These are phyloP conservation scores for Phocoena phocoena DNA, from an alignment of 2,113 vertebrate species.

Conservation along the genomic window DNA sequence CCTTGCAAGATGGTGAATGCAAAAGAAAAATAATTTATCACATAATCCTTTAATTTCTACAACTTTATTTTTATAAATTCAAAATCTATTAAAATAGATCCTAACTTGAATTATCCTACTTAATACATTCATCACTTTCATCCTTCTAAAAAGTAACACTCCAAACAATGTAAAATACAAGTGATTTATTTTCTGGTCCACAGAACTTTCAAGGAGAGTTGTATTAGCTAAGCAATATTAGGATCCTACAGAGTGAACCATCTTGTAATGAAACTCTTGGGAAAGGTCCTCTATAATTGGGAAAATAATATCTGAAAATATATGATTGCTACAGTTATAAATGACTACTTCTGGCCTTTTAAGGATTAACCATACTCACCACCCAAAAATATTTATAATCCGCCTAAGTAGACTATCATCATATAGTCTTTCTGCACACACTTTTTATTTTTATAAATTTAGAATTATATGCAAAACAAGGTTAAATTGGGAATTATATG, in stretches of 20 bases:
- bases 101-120: constrained; percentile 5
- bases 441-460: constrained; percentile 4
- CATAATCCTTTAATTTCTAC: background rate
- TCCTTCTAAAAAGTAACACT: background rate
- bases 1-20: background rate
- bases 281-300: background rate
- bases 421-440: background rate
- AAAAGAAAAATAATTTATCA: background rate
- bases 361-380: background rate
- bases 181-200: background rate
- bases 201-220: background rate
- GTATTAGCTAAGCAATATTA: background rate
- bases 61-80: constrained; percentile 5
- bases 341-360: background rate
- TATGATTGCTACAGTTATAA: background rate
- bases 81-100: background rate
- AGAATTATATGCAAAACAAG: constrained; percentile 37
- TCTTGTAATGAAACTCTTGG: background rate
- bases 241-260: background rate
- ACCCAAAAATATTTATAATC: background rate
- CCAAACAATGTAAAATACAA: constrained; percentile 8
- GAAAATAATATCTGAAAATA: constrained; percentile 27
- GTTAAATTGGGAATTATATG: background rate
- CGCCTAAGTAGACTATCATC: background rate
- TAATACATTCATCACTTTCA: constrained; percentile 5